phyloP scores from a whole-genome alignment of 2,888 invertebrate genomes.

The Netelia virgata region DNA sequence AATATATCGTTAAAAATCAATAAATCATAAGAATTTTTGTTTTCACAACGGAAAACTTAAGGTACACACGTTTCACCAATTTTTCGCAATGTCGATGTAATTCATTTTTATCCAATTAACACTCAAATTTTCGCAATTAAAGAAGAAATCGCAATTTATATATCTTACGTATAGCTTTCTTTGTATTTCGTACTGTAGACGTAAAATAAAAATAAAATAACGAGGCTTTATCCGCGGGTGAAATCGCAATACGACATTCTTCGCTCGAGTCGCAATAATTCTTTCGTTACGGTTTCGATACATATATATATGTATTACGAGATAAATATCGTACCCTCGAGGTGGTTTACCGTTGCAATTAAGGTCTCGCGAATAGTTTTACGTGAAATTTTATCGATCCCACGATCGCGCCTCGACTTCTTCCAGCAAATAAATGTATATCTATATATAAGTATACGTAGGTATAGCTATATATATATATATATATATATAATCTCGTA shows the following conservation, averaged over 20 bases:
- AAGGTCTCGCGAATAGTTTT: constrained; percentile 58
- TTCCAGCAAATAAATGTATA: neutral
- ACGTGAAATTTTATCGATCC: constrained; percentile 62
- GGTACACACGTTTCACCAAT: neutral
- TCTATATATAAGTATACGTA: constrained; percentile 4
- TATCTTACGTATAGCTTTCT: no score
- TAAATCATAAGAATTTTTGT: neutral
- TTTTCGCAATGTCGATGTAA: neutral
- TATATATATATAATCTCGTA: constrained; percentile 38
- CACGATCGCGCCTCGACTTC: constrained; percentile 36
- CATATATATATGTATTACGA: constrained; percentile 18
- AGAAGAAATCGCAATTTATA: no score
- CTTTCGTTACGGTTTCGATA: constrained; percentile 30
- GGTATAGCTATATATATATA: neutral
- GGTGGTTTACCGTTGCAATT: constrained; percentile 59
- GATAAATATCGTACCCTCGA: constrained; percentile 38
- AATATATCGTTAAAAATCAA: constrained; percentile 10
- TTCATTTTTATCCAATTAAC: neutral
- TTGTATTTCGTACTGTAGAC: no score
- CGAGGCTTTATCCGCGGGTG: no score
- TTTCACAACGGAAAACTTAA: neutral
- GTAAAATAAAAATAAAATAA: no score
- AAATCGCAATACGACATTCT: no score
- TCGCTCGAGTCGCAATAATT: constrained; percentile 28
- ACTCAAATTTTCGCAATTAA: neutral